Base-by-base conservation (phyloP, 2,888 invertebrate species). In the Ornithoptera priamus region DNA sequence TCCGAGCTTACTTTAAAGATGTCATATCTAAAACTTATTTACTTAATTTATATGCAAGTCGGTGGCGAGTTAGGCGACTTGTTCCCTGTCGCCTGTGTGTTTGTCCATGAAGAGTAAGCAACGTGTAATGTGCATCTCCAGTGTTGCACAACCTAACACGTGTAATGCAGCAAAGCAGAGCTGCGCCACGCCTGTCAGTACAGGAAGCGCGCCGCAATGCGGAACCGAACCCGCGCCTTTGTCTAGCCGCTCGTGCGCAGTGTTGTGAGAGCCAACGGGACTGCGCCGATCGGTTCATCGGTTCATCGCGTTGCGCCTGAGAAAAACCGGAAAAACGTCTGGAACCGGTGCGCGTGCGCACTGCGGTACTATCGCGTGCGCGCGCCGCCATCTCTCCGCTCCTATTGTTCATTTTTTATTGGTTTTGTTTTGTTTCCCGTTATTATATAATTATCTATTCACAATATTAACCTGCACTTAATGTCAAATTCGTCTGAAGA, bases 281-380 rank as follows among this genome's bases (percentile, higher is more conserved):
- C 58, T 58, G n/a, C 24, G 56, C 56, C 12, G 42, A 59, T 65
- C 59, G 65, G 65, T 65, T 24, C 22, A 59, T 46, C 46, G 59
- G 46, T 46, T 59, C 18, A 36, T 24, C 8, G 30, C 65, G 39
- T 61, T 39, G 17, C 50, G 60, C 1, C 36, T 24, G 62, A 58
- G 68, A 68, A 63, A 68, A 63, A 63, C 68, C 46, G 63, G 63
- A 63, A 68, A 68, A 68, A 63, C 58, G 53, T 53, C n/a, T 12
- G 53, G 7, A 10, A 10, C 7, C 1, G 17, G n/a, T 46, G 63
- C 7, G 8, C 15, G 30, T 17, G 50, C 22, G 15, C 24, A 42
- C 20, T 56, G 42, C 67, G 46, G 67, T 62, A 46, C 42, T 10
- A 63, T 63, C 63, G 68, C 63, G 58, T 63, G 68, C 63, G 62